These are phyloP conservation scores for Hippasteria phrygiana DNA, from an alignment of 53 echinoderm and acorn worm species.

Conservation along the genomic window DNA sequence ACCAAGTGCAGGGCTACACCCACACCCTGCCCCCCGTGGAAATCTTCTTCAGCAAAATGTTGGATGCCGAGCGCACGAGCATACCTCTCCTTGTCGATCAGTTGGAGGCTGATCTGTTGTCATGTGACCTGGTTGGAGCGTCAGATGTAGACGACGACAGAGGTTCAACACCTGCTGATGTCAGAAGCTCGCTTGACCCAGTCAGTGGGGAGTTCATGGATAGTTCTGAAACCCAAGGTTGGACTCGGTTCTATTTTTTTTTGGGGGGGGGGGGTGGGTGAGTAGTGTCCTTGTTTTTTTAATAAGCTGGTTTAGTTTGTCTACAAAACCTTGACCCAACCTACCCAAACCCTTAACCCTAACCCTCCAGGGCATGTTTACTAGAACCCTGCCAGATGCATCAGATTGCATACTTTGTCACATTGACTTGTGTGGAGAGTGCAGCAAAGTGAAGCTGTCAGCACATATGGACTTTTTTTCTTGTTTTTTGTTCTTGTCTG, in stretches of 20 bases:
- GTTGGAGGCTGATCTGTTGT: not conserved
- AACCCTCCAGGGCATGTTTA: too few relatives aligned
- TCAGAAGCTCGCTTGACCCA: not conserved
- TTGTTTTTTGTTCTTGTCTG: too few relatives aligned
- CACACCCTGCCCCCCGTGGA: not conserved
- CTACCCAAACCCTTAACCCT: too few relatives aligned
- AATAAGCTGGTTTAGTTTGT: too few relatives aligned
- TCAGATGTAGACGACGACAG: not conserved
- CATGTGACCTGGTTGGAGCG: not conserved
- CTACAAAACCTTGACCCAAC: too few relatives aligned
- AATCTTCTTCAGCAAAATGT: conserved; percentile 12
- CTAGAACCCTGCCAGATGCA: too few relatives aligned
- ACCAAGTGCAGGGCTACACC: not conserved
- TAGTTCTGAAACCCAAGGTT: not conserved
- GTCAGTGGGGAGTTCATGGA: not conserved
- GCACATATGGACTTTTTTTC: not conserved
- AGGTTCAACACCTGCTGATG: not conserved
- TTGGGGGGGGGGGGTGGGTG: too few relatives aligned
- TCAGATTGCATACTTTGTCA: too few relatives aligned
- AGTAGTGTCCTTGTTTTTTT: too few relatives aligned
- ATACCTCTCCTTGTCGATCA: not conserved
- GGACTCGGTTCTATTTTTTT: not conserved
- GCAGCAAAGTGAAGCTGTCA: too few relatives aligned
- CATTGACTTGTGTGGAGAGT: too few relatives aligned
- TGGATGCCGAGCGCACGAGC: not conserved